Base-by-base conservation (phyloP, 2,888 invertebrate species). In the Orgyia antiqua region DNA sequence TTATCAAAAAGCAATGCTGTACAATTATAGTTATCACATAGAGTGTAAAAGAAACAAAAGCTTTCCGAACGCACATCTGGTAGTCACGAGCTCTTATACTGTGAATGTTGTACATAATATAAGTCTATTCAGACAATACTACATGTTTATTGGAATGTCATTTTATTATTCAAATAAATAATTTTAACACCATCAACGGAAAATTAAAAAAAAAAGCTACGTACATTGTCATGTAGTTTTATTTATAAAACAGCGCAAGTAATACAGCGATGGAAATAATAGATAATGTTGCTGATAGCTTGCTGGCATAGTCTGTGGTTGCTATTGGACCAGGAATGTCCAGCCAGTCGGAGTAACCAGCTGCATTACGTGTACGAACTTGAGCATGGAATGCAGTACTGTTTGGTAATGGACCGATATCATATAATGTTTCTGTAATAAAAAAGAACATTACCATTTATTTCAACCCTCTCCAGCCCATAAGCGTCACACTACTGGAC, bases 341-440 rank as follows among this genome's bases (percentile, higher is more conserved):
- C 21, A 74, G 28, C 78, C 79, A 83, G 13, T 76, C 76, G 0
- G 84, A 86, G 45, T 58, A 62, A 1, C 84, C 82, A 0, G 84
- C 84, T 0, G 68, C 65, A 47, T 86, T 86, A 20, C 69, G 56
- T 13, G 75, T 63, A 18, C 75, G 65, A 1, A 79, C 76, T 0
- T 78, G 69, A 7, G 58, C 73, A 57, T 77, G 67, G 61, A 65
- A 86, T 3, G 39, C 34, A 0, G 83, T 86, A 9, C 34, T 33
- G 46, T 82, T 83, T 2, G 46, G 17, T 11, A 86, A 56, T 1
- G 66, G 63, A 6, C 65, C 74, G 24, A 82, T 66, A 1, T 52
- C 45, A 51, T 76, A 82, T 10, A 70, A 34, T 0, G 73, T 72
- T 3, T 58, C 80, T 80, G 70, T 24, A 40, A 40, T 34, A 25